A percentile compares a stretch with the other conserved stretches of the same genome.
phyloP scores from a whole-genome alignment of 2,888 invertebrate genomes.

The Ditula angustiorana region DNA sequence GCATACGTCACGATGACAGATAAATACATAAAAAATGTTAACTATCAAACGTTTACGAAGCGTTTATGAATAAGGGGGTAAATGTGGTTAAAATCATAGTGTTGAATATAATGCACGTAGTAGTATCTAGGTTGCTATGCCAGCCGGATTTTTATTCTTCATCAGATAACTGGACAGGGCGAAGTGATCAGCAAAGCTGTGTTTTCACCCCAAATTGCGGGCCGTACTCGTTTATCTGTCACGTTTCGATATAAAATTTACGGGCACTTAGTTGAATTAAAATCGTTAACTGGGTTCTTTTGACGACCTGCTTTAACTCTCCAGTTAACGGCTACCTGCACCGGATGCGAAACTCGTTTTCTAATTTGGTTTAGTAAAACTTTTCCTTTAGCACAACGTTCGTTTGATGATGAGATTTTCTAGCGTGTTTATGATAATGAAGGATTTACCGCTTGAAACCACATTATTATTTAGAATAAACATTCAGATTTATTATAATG shows the following conservation, averaged over 20 bases:
- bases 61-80: no score
- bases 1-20: no score
- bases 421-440: conserved; percentile 9
- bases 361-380: conserved; percentile 32
- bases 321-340: conserved; percentile 4
- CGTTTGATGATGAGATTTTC: conserved; percentile 18
- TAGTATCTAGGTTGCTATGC: no score
- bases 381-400: conserved; percentile 15
- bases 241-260: conserved; percentile 37
- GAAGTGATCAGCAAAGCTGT: conserved; percentile 6
- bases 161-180: not conserved
- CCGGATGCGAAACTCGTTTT: conserved; percentile 15
- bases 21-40: no score
- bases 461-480: not conserved
- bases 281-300: conserved; percentile 23
- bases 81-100: no score
- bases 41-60: no score
- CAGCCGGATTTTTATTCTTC: not conserved
- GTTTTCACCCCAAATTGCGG: conserved; percentile 6
- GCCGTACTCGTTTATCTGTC: conserved; percentile 17
- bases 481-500: conserved; percentile 4
- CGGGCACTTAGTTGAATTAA: conserved; percentile 37
- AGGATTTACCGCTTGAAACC: not conserved
- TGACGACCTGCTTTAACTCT: conserved; percentile 20
- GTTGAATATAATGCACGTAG: no score